Percentiles rank a stretch among this genome's conserved stretches.
Evolutionary conservation across 2,113 vertebrate genomes (phyloP).

Genomic region (Sinocyclocheilus anophthalmus): DNA sequence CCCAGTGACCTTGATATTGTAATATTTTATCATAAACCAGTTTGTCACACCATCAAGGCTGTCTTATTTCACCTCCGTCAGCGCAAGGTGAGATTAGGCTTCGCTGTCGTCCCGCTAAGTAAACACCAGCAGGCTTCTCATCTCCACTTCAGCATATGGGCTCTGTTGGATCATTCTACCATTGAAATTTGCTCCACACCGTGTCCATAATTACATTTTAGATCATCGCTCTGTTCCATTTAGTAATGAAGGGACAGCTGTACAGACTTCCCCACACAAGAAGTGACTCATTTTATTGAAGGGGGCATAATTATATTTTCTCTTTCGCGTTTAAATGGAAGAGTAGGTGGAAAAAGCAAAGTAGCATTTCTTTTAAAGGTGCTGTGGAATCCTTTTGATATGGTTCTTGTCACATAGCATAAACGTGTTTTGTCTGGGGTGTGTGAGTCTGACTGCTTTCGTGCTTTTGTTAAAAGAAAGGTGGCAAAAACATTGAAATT

Average conservation of each 20-base stretch:
- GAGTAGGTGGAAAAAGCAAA: slow-evolving; percentile 63
- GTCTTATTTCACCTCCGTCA: neutral
- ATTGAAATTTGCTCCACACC: slow-evolving; percentile 75
- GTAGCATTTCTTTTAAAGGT: slow-evolving; percentile 51
- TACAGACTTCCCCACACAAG: slow-evolving; percentile 65
- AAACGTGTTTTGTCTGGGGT: neutral
- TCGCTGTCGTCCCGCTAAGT: neutral
- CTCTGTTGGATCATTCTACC: slow-evolving; percentile 64
- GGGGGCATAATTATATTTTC: slow-evolving; percentile 73
- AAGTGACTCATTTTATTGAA: slow-evolving; percentile 75
- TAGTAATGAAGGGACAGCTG: slow-evolving; percentile 76
- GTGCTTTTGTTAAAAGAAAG: neutral
- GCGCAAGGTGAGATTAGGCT: neutral
- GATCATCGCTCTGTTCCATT: slow-evolving; percentile 76
- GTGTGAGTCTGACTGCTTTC: neutral
- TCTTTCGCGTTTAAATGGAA: slow-evolving; percentile 47
- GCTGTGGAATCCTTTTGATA: slow-evolving; percentile 15
- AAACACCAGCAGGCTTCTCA: neutral
- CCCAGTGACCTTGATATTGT: neutral
- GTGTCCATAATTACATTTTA: slow-evolving; percentile 76
- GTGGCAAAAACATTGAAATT: slow-evolving; percentile 7
- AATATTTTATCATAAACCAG: slow-evolving; percentile 15
- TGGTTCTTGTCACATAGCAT: neutral
- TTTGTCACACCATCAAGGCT: neutral
- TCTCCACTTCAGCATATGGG: slow-evolving; percentile 44